Evolutionary conservation across 2,113 vertebrate genomes (phyloP).

Genomic region (Panurus biarmicus): DNA sequence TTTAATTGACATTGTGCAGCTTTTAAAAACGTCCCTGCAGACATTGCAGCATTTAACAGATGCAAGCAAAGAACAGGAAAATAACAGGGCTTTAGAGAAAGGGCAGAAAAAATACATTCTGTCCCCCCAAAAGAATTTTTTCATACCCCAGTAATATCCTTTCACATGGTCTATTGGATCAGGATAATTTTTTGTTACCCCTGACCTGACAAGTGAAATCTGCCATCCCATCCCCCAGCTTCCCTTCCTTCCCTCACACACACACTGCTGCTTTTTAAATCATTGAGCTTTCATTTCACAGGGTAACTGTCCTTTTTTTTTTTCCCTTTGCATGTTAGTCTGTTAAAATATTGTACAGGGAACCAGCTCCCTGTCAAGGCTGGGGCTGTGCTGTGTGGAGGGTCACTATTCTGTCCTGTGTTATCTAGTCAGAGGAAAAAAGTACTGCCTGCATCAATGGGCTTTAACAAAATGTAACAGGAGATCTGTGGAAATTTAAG

Average conservation of each 20-base stretch:
- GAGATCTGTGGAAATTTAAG: background rate
- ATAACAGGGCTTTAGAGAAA: slow-evolving; percentile 47
- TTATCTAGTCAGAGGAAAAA: background rate
- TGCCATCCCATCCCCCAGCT: background rate
- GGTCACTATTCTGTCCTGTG: background rate
- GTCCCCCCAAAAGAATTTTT: background rate
- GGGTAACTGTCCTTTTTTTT: background rate
- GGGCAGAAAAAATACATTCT: background rate
- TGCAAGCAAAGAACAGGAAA: slow-evolving; percentile 49
- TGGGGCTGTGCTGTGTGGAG: background rate
- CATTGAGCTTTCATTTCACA: background rate
- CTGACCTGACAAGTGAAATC: background rate
- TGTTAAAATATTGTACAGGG: background rate
- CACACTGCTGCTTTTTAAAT: slow-evolving; percentile 41
- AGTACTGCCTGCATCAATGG: background rate
- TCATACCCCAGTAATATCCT: slow-evolving; percentile 22
- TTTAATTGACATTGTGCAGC: slow-evolving; percentile 75
- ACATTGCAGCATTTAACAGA: slow-evolving; percentile 68
- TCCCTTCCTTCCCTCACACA: background rate
- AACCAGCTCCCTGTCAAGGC: background rate
- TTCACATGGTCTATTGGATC: slow-evolving; percentile 1
- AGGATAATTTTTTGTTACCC: slow-evolving; percentile 30
- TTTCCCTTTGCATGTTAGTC: background rate
- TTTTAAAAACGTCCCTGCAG: slow-evolving; percentile 67
- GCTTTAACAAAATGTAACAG: background rate